Conservation (phyloP, 2,113 vertebrate species). For the Picathartes gymnocephalus region DNA sequence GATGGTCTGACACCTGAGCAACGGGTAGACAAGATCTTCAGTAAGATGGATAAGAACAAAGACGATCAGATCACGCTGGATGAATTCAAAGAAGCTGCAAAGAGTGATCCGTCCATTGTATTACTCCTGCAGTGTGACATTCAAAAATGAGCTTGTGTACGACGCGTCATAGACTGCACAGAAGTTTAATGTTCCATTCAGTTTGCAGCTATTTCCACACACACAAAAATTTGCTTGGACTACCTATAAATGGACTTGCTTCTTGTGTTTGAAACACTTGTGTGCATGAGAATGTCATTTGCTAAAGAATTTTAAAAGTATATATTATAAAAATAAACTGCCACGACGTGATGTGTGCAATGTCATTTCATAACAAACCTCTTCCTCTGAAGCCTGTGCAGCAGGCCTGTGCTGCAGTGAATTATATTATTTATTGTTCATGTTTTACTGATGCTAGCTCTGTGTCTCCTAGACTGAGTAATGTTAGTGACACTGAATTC, state of each 20-base stretch:
- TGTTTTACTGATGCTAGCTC: slow-evolving; percentile 89
- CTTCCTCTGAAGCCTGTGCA: slow-evolving; percentile 86
- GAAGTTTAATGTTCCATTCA: slow-evolving; percentile 95
- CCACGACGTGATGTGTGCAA: slow-evolving; percentile 93
- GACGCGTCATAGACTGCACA: slow-evolving; percentile 86
- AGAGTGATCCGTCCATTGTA: slow-evolving; percentile 98
- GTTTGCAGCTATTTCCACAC: slow-evolving; percentile 93
- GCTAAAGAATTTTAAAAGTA: slow-evolving; percentile 94
- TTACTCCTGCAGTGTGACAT: slow-evolving; percentile 99
- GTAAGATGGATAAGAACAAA: slow-evolving; percentile 99
- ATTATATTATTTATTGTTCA: slow-evolving; percentile 90
- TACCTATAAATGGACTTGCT: slow-evolving; percentile 99
- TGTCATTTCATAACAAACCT: slow-evolving; percentile 84
- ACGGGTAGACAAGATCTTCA: slow-evolving; percentile 98
- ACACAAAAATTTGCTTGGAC: slow-evolving; percentile 89
- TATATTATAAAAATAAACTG: slow-evolving; percentile 83
- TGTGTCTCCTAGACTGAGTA: slow-evolving; percentile 86
- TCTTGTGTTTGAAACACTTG: slow-evolving; percentile 99
- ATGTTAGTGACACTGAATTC: slow-evolving; percentile 83
- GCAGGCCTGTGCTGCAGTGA: slow-evolving; percentile 83
- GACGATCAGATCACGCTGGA: slow-evolving; percentile 98
- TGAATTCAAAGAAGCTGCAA: slow-evolving; percentile 99
- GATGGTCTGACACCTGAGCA: slow-evolving; percentile 96
- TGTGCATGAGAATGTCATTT: slow-evolving; percentile 99
- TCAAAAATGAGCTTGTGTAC: slow-evolving; percentile 88